Base-by-base conservation (phyloP, 2,888 invertebrate genomes). In the Melolontha melolontha region DNA sequence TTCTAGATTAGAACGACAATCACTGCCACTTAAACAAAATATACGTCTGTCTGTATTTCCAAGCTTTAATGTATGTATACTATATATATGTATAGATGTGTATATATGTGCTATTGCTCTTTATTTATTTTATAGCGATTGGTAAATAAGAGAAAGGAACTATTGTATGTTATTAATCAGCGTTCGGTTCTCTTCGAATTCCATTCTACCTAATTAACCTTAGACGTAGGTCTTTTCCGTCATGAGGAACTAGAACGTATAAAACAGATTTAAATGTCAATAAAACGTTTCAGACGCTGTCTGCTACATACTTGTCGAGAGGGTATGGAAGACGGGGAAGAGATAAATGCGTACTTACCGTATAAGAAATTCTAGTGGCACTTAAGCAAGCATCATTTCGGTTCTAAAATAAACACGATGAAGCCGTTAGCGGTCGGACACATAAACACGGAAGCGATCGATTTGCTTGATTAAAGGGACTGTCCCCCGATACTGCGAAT, bases 1-100 rank as follows among this genome's bases (percentile, higher is more conserved):
- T 64, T 57, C 57, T 39, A 66, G 49, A 66, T 50, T 57, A 57
- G 49, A 57, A 55, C 66, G 50, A 66, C 66, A 57, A 66, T 66
- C 57, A 49, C 39, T 66, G 52, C 49, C 66, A 57, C 57, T 57
- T 57, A 66, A 2, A 22, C 50, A 66, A 66, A 66, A 66, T 50
- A 57, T 39, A 57, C 34, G 51, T 29, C 7, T 14, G 44, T 5
- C 2, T 1, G 10, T 34, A n/a, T n/a, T n/a, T n/a, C 29, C 10
- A 34, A 6, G 34, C 10, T 34, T 6, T 29, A 6, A 29, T 34
- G 10, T 2, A 34, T 10, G 34, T 10, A 34, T 34, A 34, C 34
- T 22, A 34, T 6, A 34, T 34, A 6, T 34, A 34, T 34, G 22
- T 29, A 6, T 29, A 29, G 5, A 29, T 29, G 6, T 29, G 6